Evolutionary conservation across 2,888 invertebrate species (phyloP).

Genomic region (Orthonychiurus folsomi): DNA sequence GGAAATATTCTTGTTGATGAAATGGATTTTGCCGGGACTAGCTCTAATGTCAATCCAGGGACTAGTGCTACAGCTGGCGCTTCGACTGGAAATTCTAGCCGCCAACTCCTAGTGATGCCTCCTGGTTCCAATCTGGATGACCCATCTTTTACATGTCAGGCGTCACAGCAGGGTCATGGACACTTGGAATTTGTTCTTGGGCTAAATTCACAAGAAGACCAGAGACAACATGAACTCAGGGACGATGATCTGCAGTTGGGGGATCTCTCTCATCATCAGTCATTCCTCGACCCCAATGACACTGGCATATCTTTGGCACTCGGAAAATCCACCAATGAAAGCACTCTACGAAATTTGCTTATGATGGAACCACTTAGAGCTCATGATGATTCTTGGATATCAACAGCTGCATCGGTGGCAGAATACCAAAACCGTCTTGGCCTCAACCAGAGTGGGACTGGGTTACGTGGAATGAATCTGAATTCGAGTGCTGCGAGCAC

Average conservation of each 20-base stretch:
- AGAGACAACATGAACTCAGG: conserved; percentile 8
- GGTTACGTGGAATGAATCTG: neutral
- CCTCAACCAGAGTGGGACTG: conserved; percentile 9
- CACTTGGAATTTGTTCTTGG: conserved; percentile 37
- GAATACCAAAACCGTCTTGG: conserved; percentile 27
- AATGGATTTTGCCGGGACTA: conserved; percentile 11
- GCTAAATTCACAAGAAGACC: conserved; percentile 17
- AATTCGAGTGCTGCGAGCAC: conserved; percentile 3
- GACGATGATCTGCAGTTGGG: conserved; percentile 26
- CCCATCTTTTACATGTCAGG: conserved; percentile 15
- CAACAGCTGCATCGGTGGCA: conserved; percentile 7
- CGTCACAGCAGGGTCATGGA: conserved; percentile 25
- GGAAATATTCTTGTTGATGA: conserved; percentile 36
- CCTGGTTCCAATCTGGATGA: conserved; percentile 25
- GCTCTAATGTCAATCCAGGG: conserved; percentile 8
- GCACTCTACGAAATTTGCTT: conserved; percentile 34
- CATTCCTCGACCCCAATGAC: conserved; percentile 35
- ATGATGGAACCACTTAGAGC: conserved; percentile 36
- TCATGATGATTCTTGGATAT: conserved; percentile 32
- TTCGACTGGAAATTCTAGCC: conserved; percentile 12
- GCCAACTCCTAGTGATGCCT: conserved; percentile 24
- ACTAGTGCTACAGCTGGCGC: neutral
- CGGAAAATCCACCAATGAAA: conserved; percentile 29
- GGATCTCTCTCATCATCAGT: conserved; percentile 15
- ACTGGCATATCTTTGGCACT: conserved; percentile 9